phyloP scores from a whole-genome alignment of 2,113 vertebrate species.

The Microcebus griseorufus region DNA sequence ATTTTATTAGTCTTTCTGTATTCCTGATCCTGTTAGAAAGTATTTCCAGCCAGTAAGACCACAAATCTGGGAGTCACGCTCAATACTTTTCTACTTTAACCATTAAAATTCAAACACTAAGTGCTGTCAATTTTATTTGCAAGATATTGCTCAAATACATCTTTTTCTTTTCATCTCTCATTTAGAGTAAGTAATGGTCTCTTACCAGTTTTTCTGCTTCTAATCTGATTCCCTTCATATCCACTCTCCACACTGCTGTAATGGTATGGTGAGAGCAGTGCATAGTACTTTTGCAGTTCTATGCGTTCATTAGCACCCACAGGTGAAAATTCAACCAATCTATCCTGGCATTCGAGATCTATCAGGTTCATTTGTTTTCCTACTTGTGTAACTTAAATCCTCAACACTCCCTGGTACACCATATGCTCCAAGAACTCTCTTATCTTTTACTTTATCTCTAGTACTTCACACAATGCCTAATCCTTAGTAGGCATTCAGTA shows the following conservation, averaged over 20 bases:
- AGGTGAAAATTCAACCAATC: neutral
- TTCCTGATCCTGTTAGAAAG: neutral
- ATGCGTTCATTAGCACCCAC: neutral
- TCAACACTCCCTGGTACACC: neutral
- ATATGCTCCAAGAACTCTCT: neutral
- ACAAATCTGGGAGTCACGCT: neutral
- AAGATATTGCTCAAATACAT: neutral
- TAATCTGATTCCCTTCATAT: neutral
- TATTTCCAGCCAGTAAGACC: neutral
- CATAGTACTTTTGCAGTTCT: no score
- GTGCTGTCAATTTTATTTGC: neutral
- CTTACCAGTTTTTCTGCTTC: neutral
- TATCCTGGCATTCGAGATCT: neutral
- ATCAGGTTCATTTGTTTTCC: neutral
- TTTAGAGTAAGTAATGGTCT: neutral
- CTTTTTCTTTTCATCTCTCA: neutral
- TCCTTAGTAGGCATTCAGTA: neutral
- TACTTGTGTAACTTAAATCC: neutral
- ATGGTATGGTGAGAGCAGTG: no score
- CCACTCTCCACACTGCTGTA: neutral
- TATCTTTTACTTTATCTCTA: neutral
- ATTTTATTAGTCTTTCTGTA: conserved; percentile 1
- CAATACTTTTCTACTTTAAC: neutral
- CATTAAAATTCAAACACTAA: neutral
- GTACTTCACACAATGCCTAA: neutral